Base-by-base conservation (phyloP, 2,888 invertebrate genomes). In the Cantharis rufa region DNA sequence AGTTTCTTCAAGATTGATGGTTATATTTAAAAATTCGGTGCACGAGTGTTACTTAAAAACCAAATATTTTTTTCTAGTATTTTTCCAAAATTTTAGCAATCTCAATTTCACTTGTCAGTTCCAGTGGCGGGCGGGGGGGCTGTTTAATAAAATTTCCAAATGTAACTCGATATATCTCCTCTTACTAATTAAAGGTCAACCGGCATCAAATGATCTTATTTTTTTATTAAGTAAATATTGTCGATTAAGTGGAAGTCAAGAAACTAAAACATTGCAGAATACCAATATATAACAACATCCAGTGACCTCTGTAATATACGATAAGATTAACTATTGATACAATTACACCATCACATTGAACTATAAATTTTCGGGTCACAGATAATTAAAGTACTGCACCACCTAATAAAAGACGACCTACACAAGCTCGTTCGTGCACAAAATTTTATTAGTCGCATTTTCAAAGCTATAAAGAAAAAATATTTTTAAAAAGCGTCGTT, bases 181-280 rank as follows among this genome's bases (percentile, higher is more conserved):
- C 27, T 27, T 10, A 32, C 3, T 32, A 64, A 64, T 18, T 66
- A n/a, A 76, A 76, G 62, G 63, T 72, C 32, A 70, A 76, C 24
- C 18, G 28, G 68, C 32, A 28, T 27, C 71, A 75, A 24, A n/a
- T 66, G 21, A n/a, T 66, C 2, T 18, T 21, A n/a, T 66, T 21
- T 66, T 66, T 21, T 21, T 66, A 66, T 66, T 24, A 21, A 66
- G n/a, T 48, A 21, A 66, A n/a, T 66, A n/a, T 21, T 70, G 61
- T 64, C 64, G 62, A 71, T 73, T 62, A 66, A 66, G 28, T 62
- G 70, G 77, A 61, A 77, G 80, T 79, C 79, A 80, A 79, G 80
- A 79, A 79, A 78, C 79, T 79, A 70, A 76, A 76, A 75, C 74
- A 76, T 76, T 79, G 73, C 78, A 78, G 75, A 73, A 74, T 78